Evolutionary conservation across 2,888 invertebrate genomes (phyloP).

Genomic region (Phalera bucephala): DNA sequence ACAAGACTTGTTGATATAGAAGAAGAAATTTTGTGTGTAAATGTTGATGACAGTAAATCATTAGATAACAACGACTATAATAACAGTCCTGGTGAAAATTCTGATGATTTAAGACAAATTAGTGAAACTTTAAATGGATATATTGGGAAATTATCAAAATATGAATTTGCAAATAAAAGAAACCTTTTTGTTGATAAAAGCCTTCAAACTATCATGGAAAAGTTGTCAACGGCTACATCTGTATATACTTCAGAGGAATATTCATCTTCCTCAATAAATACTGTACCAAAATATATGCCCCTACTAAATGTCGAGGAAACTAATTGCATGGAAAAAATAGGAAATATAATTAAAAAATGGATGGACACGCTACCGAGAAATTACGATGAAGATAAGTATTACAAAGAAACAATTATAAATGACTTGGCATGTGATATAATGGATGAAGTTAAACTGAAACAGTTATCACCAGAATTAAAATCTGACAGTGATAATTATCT

Average conservation of each 20-base stretch:
- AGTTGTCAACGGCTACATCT: conserved; percentile 24
- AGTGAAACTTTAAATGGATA: no score
- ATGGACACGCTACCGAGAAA: conserved; percentile 41
- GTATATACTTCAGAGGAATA: conserved; percentile 35
- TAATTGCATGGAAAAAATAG: conserved; percentile 33
- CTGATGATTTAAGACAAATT: no score
- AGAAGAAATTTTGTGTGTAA: conserved; percentile 10
- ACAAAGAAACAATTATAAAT: conserved; percentile 40
- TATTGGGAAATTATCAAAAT: conserved; percentile 10
- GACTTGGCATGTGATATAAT: conserved; percentile 50
- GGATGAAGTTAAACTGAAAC: conserved; percentile 41
- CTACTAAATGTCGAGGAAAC: conserved; percentile 42
- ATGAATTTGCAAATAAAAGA: conserved; percentile 7
- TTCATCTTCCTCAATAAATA: conserved; percentile 32
- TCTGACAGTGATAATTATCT: conserved; percentile 32
- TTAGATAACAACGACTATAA: not conserved
- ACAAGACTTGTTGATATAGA: conserved; percentile 12
- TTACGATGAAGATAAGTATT: conserved; percentile 36
- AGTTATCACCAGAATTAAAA: conserved; percentile 31
- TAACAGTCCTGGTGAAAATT: conserved; percentile 1
- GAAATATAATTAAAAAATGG: conserved; percentile 39
- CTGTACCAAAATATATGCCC: conserved; percentile 23
- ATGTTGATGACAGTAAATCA: not conserved
- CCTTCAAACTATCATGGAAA: conserved; percentile 16
- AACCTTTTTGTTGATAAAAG: conserved; percentile 3